Evolutionary conservation across 2,113 vertebrate species (phyloP).

Genomic region (Ramphastos sulfuratus): DNA sequence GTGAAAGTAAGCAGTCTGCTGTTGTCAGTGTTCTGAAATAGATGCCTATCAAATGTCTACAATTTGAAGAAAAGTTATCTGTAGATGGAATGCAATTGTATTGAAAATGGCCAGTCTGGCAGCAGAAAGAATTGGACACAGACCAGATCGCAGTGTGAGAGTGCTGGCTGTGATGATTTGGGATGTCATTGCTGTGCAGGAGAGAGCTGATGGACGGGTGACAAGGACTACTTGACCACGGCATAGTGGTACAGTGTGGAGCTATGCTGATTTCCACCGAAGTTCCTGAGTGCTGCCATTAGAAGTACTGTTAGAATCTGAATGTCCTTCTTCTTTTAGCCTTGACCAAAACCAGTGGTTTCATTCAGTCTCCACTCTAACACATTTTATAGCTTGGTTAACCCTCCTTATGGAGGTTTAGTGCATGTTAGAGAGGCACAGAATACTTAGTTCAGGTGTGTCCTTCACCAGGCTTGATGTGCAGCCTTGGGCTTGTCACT

Average conservation of each 20-base stretch:
- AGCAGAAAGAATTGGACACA: not conserved
- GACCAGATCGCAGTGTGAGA: not conserved
- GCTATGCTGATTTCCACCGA: rapidly evolving
- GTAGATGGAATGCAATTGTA: not conserved
- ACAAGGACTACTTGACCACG: rapidly evolving
- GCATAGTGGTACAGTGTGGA: not conserved
- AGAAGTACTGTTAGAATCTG: not conserved
- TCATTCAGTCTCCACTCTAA: not conserved
- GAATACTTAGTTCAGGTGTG: not conserved
- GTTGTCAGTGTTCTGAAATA: not conserved
- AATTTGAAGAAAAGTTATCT: not conserved
- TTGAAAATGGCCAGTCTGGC: not conserved
- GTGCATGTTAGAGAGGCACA: not conserved
- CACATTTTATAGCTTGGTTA: not conserved
- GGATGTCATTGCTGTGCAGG: not conserved
- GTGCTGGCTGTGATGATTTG: not conserved
- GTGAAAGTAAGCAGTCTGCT: not conserved
- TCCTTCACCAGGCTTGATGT: not conserved
- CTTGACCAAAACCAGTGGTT: not conserved
- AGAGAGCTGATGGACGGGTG: not conserved
- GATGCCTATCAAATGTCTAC: not conserved
- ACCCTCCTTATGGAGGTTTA: not conserved
- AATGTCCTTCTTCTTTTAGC: not conserved
- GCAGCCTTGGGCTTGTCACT: not conserved
- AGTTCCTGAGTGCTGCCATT: not conserved